These are phyloP conservation scores for Epinephelus fuscoguttatus DNA, from an alignment of 2,113 vertebrate species.

Conservation along the genomic window DNA sequence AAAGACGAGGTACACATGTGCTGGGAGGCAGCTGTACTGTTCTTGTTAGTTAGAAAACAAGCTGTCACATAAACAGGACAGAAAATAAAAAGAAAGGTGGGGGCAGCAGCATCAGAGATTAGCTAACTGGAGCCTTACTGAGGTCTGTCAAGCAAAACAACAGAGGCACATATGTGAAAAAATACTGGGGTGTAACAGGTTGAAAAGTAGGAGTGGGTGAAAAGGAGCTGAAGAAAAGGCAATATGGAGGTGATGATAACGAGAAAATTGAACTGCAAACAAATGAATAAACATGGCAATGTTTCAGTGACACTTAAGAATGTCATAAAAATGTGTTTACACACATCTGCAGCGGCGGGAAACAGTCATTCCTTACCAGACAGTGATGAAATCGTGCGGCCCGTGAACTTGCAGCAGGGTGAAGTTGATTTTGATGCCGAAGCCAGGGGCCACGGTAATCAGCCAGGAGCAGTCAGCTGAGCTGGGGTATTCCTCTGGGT, in stretches of 20 bases:
- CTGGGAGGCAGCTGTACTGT: not conserved
- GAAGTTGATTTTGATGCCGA: constrained; percentile 94
- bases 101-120: not conserved
- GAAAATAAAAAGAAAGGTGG: constrained; percentile 9
- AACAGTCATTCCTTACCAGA: constrained; percentile 88
- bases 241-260: not conserved
- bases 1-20: not conserved
- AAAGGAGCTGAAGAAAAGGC: constrained; percentile 1
- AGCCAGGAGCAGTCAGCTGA: constrained; percentile 96
- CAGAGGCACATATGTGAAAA: not conserved
- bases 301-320: not conserved
- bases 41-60: not conserved
- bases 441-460: constrained; percentile 90
- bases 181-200: constrained; percentile 6
- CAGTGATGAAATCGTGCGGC: constrained; percentile 94
- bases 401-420: constrained; percentile 94
- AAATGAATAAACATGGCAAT: not conserved
- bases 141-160: constrained; percentile 26
- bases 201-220: not conserved
- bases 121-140: constrained; percentile 37
- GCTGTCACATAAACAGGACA: not conserved
- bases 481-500: constrained; percentile 94
- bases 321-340: not conserved
- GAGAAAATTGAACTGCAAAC: not conserved
- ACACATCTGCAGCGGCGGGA: not conserved